Evolutionary conservation across 2,113 vertebrate species (phyloP), one percentile per base, ranked within the genome.

Genomic region (Otolemur garnettii): DNA sequence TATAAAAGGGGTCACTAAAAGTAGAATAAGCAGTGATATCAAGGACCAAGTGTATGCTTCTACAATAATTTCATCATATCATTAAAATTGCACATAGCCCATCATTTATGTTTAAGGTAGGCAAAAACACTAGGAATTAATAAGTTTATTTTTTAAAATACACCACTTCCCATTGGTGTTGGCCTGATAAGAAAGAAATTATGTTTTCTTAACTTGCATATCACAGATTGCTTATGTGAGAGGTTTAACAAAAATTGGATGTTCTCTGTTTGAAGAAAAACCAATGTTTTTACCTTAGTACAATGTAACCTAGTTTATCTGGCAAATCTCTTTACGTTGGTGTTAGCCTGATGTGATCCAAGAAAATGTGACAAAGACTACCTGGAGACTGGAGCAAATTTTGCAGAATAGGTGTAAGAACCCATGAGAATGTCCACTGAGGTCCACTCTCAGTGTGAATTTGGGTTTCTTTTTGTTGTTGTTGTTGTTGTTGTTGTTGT

Each of bases 201-300:
- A 66, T 0, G 3, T 71, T 96, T 92, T 87, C 74, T 87, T 92
- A 82, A 87, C 88, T 84, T 57, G 59, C 8, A 10, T 59, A n/a
- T 71, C 68, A 69, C 55, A 82, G 42, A 86, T 72, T 42, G 64
- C 85, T 72, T 50, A 2, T 78, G 66, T 85, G 50, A 55, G 68
- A 88, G 69, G 72, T 50, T 84, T 35, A 19, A 80, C 53, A 57
- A 59, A 66, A 38, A 86, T 62, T 59, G 45, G 14, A 59, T 91
- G 9, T 71, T 96, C 50, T 97, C 91, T 64, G n/a, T 86, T 33
- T 87, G 45, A 68, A 85, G 62, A 91, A 94, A 69, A 85, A 78
- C 68, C 57, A 21, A 81, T 90, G 71, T 60, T 85, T 88, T 81
- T 60, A n/a, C 26, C 45, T 42, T 81, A 60, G 81, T 87, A 85